Conservation (phyloP, 2,888 invertebrate species). For the Stegana nigrithorax region DNA sequence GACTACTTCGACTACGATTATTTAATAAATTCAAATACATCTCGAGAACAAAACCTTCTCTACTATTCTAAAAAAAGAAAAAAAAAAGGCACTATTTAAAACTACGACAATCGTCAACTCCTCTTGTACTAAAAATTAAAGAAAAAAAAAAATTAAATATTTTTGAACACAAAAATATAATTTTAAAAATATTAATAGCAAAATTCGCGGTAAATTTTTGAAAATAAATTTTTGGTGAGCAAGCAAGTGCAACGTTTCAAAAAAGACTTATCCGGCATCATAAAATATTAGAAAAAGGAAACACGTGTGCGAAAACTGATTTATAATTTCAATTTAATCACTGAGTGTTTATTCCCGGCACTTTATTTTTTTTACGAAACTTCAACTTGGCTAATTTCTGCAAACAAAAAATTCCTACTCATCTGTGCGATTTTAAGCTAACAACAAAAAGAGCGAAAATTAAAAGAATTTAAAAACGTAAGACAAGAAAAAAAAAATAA, state of each 20-base stretch:
- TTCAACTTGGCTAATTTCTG: neutral
- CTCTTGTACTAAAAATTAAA: no score
- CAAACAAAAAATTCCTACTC: neutral
- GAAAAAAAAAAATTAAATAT: neutral
- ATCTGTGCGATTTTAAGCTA: no score
- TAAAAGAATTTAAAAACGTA: constrained; percentile 7
- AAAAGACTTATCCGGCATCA: neutral
- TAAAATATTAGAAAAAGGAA: neutral
- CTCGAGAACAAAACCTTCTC: neutral
- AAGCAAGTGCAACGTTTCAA: neutral
- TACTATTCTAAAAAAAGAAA: neutral
- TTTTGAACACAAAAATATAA: neutral
- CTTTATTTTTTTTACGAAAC: neutral
- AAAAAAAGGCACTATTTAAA: no score
- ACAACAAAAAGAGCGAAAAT: constrained; percentile 1
- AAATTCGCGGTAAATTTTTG: neutral
- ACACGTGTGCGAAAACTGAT: neutral
- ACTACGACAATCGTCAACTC: neutral
- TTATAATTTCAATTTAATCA: neutral
- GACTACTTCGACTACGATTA: neutral
- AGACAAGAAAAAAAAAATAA: no score
- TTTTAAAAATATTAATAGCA: neutral
- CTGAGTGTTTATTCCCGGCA: neutral
- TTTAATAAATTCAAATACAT: neutral
- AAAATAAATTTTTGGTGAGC: neutral